Base-by-base conservation (phyloP, 2,113 vertebrate genomes). In the Caloenas nicobarica region DNA sequence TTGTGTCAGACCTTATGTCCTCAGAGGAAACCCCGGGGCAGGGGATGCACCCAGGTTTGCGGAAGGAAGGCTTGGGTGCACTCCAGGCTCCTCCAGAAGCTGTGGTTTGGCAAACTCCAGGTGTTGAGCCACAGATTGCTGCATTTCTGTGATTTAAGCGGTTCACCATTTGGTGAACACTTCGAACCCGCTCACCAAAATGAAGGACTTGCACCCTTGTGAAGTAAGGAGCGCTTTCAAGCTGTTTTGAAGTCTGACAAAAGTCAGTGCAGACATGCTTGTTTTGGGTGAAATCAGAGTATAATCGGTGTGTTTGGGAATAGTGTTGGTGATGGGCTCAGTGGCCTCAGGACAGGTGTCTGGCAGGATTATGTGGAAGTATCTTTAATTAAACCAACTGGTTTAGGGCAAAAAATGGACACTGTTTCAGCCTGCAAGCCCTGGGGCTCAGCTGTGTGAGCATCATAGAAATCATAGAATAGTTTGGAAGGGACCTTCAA, bases 321-420 rank as follows among this genome's bases (percentile, higher is more conserved):
- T 2, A 25, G n/a, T 0, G 0, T 13, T 72, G 34, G 19, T 42
- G 66, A 12, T 22, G 60, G 42, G 33, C 33, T 81, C 24, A 29
- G 53, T 2, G 2, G 11, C 51, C 42, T 73, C 50, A 13, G 65
- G 28, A 31, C 14, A 5, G 5, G 28, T 3, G 2, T 29, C 46
- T 78, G 51, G 12, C 56, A 53, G 40, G 16, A 29, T 66, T n/a
- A 70, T 10, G 9, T 29, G 28, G 51, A 56, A 16, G 13, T 46
- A 40, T 40, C 54, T 88, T 56, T 80, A 70, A 21, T 65, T 31
- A 74, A 88, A 81, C 16, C 25, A 60, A 2, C 23, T 42, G 19
- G 26, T 69, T 72, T 44, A 36, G 44, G 54, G 44, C 3, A 7
- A 44, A 64, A 51, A 54, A 2, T 2, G 3, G 68, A 11, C 28